These are phyloP conservation scores for Myotis brandtii DNA, from an alignment of 2,113 vertebrate genomes.

Conservation along the genomic window DNA sequence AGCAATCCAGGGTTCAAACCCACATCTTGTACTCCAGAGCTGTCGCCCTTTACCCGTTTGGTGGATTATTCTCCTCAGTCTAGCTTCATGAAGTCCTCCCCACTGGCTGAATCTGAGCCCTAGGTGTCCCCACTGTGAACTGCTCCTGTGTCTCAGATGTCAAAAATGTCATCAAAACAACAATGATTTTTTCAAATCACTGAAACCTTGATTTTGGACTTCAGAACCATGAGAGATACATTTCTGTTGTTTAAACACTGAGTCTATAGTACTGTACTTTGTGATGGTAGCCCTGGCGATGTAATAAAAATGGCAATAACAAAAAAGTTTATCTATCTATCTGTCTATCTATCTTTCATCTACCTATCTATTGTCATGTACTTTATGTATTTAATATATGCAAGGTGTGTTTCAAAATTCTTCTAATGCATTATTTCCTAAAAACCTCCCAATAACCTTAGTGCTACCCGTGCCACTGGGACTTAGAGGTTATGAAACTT, in stretches of 20 bases:
- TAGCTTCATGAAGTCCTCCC: background rate
- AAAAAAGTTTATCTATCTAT: background rate
- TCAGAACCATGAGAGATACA: background rate
- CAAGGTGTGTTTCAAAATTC: too few relatives aligned
- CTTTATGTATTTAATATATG: accelerated
- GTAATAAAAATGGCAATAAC: too few relatives aligned
- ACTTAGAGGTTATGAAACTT: background rate
- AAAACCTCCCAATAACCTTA: too few relatives aligned
- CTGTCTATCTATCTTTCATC: background rate
- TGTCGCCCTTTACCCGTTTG: accelerated
- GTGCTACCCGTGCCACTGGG: background rate
- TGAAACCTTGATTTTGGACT: background rate
- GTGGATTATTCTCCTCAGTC: background rate
- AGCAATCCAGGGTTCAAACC: background rate
- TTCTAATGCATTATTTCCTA: background rate
- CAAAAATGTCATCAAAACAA: background rate
- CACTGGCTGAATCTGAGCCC: background rate
- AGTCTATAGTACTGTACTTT: background rate
- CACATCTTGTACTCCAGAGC: background rate
- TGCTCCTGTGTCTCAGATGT: background rate
- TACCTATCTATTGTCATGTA: background rate
- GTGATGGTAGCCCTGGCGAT: accelerated
- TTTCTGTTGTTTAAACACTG: background rate
- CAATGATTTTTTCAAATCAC: background rate
- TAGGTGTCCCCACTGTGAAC: background rate